A percentile compares a stretch with the other conserved stretches of the same genome.
phyloP scores from a whole-genome alignment of 2,113 vertebrate species.

The Epinephelus moara region DNA sequence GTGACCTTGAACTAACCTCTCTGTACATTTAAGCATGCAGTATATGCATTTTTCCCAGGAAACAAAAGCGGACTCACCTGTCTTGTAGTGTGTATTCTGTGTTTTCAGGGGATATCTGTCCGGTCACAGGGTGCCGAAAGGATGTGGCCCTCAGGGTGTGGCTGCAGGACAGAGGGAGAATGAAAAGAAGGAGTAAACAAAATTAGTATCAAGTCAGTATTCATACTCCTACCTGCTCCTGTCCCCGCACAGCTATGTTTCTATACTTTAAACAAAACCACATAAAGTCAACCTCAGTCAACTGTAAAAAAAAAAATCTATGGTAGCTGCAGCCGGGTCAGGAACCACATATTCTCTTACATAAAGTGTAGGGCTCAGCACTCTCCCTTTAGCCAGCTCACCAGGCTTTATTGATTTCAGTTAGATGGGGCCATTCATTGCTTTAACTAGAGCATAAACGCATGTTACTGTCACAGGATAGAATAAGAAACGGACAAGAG shows the following conservation, averaged over 20 bases:
- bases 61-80: constrained; percentile 88
- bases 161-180: constrained; percentile 81
- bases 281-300: constrained; percentile 35
- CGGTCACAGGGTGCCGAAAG: constrained; percentile 96
- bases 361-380: constrained; percentile 68
- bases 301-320: constrained; percentile 54
- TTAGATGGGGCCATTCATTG: constrained; percentile 73
- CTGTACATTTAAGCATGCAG: neutral
- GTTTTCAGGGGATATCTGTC: constrained; percentile 97
- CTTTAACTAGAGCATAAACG: constrained; percentile 77
- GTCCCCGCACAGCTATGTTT: neutral
- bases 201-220: constrained; percentile 47
- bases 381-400: constrained; percentile 47
- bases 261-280: constrained; percentile 26
- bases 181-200: constrained; percentile 33
- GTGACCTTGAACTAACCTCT: constrained; percentile 47
- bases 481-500: constrained; percentile 56
- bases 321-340: constrained; percentile 33
- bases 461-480: constrained; percentile 64
- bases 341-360: constrained; percentile 62
- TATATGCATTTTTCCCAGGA: neutral
- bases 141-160: constrained; percentile 94
- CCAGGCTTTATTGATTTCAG: constrained; percentile 77
- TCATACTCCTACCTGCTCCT: constrained; percentile 29
- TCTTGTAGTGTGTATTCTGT: constrained; percentile 94